phyloP scores from a whole-genome alignment of 2,113 vertebrate genomes.

The Rhinolophus ferrumequinum region DNA sequence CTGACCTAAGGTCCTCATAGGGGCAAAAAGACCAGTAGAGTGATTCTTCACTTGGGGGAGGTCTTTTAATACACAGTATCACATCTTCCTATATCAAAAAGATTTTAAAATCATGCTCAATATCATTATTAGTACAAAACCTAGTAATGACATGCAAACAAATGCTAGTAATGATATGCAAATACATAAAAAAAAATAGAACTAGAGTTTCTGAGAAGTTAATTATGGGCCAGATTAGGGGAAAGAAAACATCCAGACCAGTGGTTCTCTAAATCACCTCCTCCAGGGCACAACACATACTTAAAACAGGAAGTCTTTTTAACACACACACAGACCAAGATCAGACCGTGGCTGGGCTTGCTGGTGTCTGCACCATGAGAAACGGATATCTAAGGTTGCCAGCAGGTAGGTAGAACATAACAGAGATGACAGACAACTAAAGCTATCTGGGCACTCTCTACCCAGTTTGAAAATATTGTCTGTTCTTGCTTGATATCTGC shows the following conservation, averaged over 20 bases:
- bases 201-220: neutral
- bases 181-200: neutral
- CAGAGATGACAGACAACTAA: neutral
- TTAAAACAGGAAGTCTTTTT: neutral
- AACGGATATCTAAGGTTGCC: neutral
- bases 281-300: neutral
- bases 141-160: neutral
- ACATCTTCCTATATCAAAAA: neutral
- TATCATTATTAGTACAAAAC: neutral
- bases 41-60: neutral
- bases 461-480: neutral
- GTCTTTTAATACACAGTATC: neutral
- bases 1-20: neutral
- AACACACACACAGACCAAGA: neutral
- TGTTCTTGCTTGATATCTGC: neutral
- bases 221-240: neutral
- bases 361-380: neutral
- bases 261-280: neutral
- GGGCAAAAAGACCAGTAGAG: neutral
- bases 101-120: neutral
- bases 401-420: neutral
- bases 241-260: neutral
- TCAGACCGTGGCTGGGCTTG: neutral
- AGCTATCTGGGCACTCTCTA: no score
- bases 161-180: neutral